These are phyloP conservation scores for Dasysyrphus albostriatus DNA, from an alignment of 2,888 invertebrate genomes.

Conservation along the genomic window DNA sequence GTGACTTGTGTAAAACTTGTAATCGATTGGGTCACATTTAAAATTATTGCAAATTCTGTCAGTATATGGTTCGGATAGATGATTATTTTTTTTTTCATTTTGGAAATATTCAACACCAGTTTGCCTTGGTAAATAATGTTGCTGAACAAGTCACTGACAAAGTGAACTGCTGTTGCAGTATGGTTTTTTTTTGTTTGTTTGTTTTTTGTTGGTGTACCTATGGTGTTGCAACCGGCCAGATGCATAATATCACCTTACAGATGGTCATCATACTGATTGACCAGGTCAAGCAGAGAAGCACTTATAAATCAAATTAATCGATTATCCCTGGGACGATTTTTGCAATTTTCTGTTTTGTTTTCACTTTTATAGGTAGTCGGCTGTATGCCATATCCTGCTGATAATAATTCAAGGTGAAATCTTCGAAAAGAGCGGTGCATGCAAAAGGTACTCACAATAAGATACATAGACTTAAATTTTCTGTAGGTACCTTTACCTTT, in stretches of 20 bases:
- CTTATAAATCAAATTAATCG: conserved; percentile 50
- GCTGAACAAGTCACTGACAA: conserved; percentile 43
- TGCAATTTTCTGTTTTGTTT: conserved; percentile 25
- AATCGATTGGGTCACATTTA: conserved; percentile 50
- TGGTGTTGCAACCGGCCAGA: conserved; percentile 45
- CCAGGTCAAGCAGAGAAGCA: conserved; percentile 18
- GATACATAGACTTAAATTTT: too few relatives aligned
- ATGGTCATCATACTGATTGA: conserved; percentile 35
- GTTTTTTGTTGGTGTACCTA: background rate
- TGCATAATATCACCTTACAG: conserved; percentile 52
- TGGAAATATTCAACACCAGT: conserved; percentile 32
- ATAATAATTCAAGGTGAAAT: conserved; percentile 46
- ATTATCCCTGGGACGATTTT: conserved; percentile 51
- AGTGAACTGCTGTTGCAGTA: conserved; percentile 29
- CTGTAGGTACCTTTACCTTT: background rate
- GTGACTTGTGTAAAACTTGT: conserved; percentile 27
- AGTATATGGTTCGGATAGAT: conserved; percentile 32
- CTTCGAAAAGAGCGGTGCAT: background rate
- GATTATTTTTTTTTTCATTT: conserved; percentile 16
- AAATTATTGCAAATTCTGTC: conserved; percentile 52
- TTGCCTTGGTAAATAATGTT: conserved; percentile 53
- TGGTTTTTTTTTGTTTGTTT: conserved; percentile 13
- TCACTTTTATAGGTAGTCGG: conserved; percentile 46
- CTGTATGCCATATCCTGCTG: conserved; percentile 40
- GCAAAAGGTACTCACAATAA: background rate